Evolutionary conservation across 1,140 invertebrate species (phyloP), one percentile per base, ranked within the genome.

Genomic region (Drosophila auraria): DNA sequence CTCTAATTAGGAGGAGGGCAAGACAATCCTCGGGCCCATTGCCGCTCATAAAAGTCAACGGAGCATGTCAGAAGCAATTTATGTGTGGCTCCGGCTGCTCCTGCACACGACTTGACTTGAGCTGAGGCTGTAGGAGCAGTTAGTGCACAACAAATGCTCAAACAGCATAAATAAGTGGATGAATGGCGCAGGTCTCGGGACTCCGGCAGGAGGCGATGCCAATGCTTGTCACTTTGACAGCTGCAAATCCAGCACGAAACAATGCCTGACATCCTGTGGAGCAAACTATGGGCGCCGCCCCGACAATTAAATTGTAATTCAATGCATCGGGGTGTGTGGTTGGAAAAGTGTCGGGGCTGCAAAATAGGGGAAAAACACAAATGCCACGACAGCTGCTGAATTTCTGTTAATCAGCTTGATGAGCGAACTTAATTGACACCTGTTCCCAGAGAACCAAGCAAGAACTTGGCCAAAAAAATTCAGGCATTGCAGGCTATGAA

Each of bases 1-100:
- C 51, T 70, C 75, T 78, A 78, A 78, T 78, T 78, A 78, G 62
- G 63, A 61, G 23, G 42, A 50, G 73, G 60, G 59, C 84, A 81
- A 84, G 84, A 87, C 86, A 89, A 84, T 79, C 68, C 77, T 77
- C 71, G 66, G 68, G 74, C 68, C 59, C 64, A 72, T 72, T 69
- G 64, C 66, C 68, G 75, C 75, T 78, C 75, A 89, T 89, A 90
- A 89, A 89, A 84, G 84, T 83, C 86, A 89, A 89, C 84, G 84
- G 61, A 89, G 86, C 84, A 82, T 89, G 84, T 82, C 86, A 90
- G 72, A 90, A 84, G 84, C 86, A 89, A 89, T 89, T 90, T 90
- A 90, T 89, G 58, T 66, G 74, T 53, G 69, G 65, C 75, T 50
- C 33, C 54, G 50, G 45, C 54, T 49, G 47, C 70, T 50, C 47